Percentiles rank a stretch among this genome's conserved stretches.
These are phyloP conservation scores for Temnopleurus reevesii DNA, from an alignment of 53 echinoderm and acorn worm genomes.

Conservation along the genomic window DNA sequence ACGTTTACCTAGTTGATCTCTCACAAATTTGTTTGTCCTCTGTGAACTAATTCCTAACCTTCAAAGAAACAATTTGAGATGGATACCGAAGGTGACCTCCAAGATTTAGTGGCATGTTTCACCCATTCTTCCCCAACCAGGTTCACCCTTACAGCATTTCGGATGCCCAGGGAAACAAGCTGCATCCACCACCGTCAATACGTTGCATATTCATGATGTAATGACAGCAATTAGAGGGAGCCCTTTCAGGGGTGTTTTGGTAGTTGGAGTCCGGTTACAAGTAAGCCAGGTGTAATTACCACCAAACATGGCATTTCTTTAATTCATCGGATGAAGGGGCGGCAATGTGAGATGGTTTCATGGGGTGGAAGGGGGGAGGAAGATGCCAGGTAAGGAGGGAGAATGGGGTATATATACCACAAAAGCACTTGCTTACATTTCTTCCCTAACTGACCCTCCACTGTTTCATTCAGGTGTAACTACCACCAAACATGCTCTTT, in stretches of 20 bases:
- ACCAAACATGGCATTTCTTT: slow-evolving; percentile 47
- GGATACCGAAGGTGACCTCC: too few species aligned
- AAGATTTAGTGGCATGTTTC: background rate
- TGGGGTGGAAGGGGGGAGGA: background rate
- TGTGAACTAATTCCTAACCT: background rate
- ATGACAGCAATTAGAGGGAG: slow-evolving; percentile 41
- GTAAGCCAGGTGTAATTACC: slow-evolving; percentile 51
- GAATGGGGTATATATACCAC: background rate
- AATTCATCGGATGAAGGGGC: slow-evolving; percentile 1
- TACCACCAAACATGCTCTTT: slow-evolving; percentile 46
- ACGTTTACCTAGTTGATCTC: background rate
- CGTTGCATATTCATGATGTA: slow-evolving; percentile 50
- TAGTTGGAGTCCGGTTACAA: slow-evolving; percentile 29
- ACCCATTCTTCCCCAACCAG: background rate
- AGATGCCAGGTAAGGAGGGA: background rate
- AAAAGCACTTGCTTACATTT: background rate
- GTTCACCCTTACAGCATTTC: background rate
- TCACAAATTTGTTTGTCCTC: background rate
- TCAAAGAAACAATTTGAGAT: background rate
- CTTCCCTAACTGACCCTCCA: too few species aligned
- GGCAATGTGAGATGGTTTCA: slow-evolving; percentile 8
- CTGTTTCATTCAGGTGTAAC: slow-evolving; percentile 58
- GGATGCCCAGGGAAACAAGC: slow-evolving; percentile 22
- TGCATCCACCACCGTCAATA: slow-evolving; percentile 47
- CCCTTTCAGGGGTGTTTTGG: slow-evolving; percentile 19